Evolutionary conservation across 1,140 invertebrate genomes (phyloP).

Genomic region (Lepidurus couesii): DNA sequence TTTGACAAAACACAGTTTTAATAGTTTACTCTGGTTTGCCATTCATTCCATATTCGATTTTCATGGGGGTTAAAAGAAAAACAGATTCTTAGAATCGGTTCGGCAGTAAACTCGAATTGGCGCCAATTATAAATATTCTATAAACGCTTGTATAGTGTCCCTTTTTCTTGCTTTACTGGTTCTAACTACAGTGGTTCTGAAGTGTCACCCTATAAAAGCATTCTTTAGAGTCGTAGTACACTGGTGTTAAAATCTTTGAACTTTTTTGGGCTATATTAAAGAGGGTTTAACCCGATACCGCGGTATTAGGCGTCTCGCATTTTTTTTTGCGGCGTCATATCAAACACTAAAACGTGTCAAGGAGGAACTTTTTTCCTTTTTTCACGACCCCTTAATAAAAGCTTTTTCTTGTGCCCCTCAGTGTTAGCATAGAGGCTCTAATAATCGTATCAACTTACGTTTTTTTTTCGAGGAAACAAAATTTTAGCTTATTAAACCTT

Average conservation of each 20-base stretch:
- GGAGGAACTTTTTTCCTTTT: background rate
- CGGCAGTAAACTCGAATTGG: too few species aligned
- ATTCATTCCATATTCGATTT: too few species aligned
- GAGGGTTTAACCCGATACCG: background rate
- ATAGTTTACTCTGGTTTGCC: too few species aligned
- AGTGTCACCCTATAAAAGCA: background rate
- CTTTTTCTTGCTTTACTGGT: too few species aligned
- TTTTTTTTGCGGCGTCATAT: background rate
- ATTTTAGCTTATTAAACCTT: background rate
- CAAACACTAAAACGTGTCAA: background rate
- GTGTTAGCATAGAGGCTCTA: background rate
- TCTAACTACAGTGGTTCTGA: background rate
- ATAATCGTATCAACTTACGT: background rate
- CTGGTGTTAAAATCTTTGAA: background rate
- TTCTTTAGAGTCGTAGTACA: background rate
- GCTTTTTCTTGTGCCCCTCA: background rate
- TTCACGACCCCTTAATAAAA: background rate
- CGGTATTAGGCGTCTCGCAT: background rate
- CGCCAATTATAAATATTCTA: too few species aligned
- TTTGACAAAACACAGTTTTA: too few species aligned
- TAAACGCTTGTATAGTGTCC: too few species aligned
- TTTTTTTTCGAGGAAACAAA: background rate
- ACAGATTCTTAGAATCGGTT: too few species aligned
- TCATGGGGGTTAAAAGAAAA: too few species aligned
- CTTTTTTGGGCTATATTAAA: background rate